Evolutionary conservation across 53 echinoderm and acorn worm species (phyloP).

Genomic region (Echinarachnius parma): DNA sequence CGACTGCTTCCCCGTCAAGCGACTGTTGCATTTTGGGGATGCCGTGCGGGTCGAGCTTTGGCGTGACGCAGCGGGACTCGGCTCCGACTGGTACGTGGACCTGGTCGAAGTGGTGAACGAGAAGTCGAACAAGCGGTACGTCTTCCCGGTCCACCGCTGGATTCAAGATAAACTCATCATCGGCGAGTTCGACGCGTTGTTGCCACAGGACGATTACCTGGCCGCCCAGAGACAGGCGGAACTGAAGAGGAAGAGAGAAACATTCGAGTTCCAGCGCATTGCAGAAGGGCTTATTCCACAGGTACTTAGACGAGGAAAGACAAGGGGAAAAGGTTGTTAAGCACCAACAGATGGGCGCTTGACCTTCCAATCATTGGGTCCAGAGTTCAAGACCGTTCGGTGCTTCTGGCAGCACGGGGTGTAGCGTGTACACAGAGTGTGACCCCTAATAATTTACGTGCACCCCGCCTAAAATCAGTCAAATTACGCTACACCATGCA

Average conservation of each 20-base stretch:
- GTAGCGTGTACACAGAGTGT: too few species aligned
- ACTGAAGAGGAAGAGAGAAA: slow-evolving; percentile 53
- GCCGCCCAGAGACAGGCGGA: slow-evolving; percentile 54
- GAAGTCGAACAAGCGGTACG: neutral
- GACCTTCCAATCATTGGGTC: too few species aligned
- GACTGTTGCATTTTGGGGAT: slow-evolving; percentile 62
- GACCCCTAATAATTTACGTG: too few species aligned
- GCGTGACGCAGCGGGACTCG: slow-evolving; percentile 43
- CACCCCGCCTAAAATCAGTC: too few species aligned
- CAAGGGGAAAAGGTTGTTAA: too few species aligned
- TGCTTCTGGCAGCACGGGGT: too few species aligned
- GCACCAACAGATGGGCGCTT: too few species aligned
- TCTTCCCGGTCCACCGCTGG: slow-evolving; percentile 86
- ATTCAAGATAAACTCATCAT: slow-evolving; percentile 36
- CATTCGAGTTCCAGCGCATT: slow-evolving; percentile 61
- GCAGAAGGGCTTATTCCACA: slow-evolving; percentile 61
- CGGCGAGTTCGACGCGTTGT: slow-evolving; percentile 55
- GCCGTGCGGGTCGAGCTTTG: slow-evolving; percentile 73
- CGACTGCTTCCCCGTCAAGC: slow-evolving; percentile 57
- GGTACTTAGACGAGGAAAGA: too few species aligned
- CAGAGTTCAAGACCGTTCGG: too few species aligned
- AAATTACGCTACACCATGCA: too few species aligned
- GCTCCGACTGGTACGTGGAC: slow-evolving; percentile 81
- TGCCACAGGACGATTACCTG: slow-evolving; percentile 65
- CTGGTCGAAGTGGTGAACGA: slow-evolving; percentile 47